Base-by-base conservation (phyloP, 2,113 vertebrate species). In the Blennius ocellaris region DNA sequence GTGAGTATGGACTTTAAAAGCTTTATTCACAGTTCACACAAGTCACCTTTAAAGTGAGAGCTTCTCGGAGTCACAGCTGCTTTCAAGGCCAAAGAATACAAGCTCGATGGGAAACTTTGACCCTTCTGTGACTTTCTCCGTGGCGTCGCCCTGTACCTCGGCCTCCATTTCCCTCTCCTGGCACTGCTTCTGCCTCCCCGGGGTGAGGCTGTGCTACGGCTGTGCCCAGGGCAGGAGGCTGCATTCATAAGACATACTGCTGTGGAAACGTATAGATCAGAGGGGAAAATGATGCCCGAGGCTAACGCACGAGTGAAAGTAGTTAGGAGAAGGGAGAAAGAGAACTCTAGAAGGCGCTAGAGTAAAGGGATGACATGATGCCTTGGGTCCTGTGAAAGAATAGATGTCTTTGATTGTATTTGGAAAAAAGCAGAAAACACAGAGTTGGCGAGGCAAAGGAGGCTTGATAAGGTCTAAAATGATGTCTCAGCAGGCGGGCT, bases 161-260 rank as follows among this genome's bases (percentile, higher is more conserved):
- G 7, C 6, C n/a, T 52, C 15, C 52, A 48, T n/a, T 41, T 9
- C 45, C 7, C 15, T 16, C 47, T 4, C 43, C 69, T 51, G 59
- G 8, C 1, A 8, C 15, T 49, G 14, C 16, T 11, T 21, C 36
- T 51, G 16, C 57, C 50, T 76, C 76, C 74, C 84, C 7, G 57
- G 49, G 40, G 77, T 51, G 71, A 72, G 56, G 64, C 77, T 53
- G 73, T 61, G 81, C 68, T 49, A 78, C 53, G 53, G 49, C 70
- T 73, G 70, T 40, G 73, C 88, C 82, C 79, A 58, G 78, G 83
- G 89, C 83, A 51, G 66, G 56, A 78, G 52, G 60, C 79, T 76
- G 81, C 76, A 84, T 90, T 88, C 89, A 90, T 87, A 86, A 90
- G 86, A 87, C 87, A 84, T 76, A 78, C 39, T 75, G 73, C 63